Conservation (phyloP, 2,113 vertebrate species). For the Vimba vimba region DNA sequence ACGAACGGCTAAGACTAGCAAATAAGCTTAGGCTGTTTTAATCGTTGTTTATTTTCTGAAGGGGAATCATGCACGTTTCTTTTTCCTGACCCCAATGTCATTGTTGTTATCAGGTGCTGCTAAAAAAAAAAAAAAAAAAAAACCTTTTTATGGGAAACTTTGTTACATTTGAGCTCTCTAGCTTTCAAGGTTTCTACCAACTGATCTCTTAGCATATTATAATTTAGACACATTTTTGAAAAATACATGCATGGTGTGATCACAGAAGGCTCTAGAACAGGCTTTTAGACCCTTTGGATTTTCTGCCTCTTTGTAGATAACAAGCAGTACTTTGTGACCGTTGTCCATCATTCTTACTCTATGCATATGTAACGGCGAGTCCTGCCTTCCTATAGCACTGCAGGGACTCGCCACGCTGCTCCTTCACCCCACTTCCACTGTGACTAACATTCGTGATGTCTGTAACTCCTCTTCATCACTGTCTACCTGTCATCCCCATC, state of each 20-base stretch:
- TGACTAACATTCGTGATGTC: conserved; percentile 52
- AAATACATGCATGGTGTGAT: background rate
- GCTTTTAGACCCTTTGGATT: conserved; percentile 6
- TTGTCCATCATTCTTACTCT: conserved; percentile 50
- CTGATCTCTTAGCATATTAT: background rate
- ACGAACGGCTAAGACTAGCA: conserved; percentile 9
- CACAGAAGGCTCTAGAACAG: conserved; percentile 22
- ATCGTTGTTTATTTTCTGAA: background rate
- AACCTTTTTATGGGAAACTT: conserved; percentile 5
- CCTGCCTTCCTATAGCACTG: conserved; percentile 51
- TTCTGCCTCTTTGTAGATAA: conserved; percentile 37
- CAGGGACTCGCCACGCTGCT: conserved; percentile 53
- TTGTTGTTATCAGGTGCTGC: conserved; percentile 44
- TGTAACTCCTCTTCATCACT: conserved; percentile 46
- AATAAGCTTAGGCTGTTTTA: background rate
- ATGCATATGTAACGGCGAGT: conserved; percentile 55
- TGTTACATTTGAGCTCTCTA: conserved; percentile 27
- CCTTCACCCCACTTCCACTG: conserved; percentile 53
- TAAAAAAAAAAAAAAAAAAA: background rate
- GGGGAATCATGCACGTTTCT: background rate
- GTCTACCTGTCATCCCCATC: conserved; percentile 17
- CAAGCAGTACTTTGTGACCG: conserved; percentile 21
- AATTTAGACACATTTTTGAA: background rate
- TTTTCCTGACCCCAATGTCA: conserved; percentile 16
- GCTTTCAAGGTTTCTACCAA: conserved; percentile 25